These are phyloP conservation scores for Sturmia bella DNA, from an alignment of 2,888 invertebrate species.

Conservation along the genomic window DNA sequence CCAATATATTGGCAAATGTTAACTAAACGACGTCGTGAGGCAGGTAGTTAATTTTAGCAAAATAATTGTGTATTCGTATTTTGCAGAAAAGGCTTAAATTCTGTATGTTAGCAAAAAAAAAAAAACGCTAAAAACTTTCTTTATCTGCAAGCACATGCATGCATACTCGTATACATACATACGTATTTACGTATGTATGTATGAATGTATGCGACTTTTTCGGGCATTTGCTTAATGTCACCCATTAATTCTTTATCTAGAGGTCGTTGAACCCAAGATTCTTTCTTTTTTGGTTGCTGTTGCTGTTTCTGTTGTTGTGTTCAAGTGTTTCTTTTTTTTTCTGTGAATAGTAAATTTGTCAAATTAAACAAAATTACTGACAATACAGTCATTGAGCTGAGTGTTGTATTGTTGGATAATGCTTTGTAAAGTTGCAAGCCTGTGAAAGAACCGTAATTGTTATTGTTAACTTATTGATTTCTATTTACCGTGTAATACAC, in stretches of 20 bases:
- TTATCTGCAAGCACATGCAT: slow-evolving; percentile 34
- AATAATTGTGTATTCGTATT: neutral
- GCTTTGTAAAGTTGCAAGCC: too few species aligned
- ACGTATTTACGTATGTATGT: neutral
- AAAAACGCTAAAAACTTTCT: slow-evolving; percentile 12
- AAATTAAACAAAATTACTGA: slow-evolving; percentile 32
- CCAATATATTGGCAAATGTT: too few species aligned
- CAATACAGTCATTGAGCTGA: neutral
- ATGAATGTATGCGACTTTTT: too few species aligned
- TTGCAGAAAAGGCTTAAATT: neutral
- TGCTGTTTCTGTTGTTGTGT: slow-evolving; percentile 20
- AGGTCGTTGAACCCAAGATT: slow-evolving; percentile 53
- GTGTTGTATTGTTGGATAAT: too few species aligned
- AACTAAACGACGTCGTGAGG: too few species aligned
- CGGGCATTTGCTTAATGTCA: slow-evolving; percentile 45
- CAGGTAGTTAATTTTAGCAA: too few species aligned
- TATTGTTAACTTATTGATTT: too few species aligned
- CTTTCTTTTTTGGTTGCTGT: too few species aligned
- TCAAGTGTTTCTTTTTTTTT: slow-evolving; percentile 33
- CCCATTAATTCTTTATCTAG: slow-evolving; percentile 57
- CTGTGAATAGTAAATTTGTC: slow-evolving; percentile 26
- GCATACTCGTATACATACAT: too few species aligned
- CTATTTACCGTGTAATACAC: too few species aligned
- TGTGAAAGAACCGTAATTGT: too few species aligned
- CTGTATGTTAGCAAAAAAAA: slow-evolving; percentile 10